Percentiles rank a stretch among this genome's conserved stretches.
Conservation (phyloP, 2,888 invertebrate genomes). For the Dolomedes plantarius region DNA sequence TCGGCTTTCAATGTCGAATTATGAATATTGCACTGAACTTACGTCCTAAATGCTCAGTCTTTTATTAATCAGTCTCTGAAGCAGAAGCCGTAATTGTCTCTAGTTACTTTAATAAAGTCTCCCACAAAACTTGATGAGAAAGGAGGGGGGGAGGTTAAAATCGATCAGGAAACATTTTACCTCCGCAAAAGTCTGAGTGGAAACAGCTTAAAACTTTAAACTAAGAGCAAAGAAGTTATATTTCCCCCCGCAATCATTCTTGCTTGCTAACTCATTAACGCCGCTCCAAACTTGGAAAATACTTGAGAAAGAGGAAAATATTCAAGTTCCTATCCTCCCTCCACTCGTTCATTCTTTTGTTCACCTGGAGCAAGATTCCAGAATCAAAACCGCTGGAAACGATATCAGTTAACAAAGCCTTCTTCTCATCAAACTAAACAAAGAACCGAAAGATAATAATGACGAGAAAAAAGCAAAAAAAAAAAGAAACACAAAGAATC, state of each 20-base stretch:
- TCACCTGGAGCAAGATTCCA: conserved; percentile 30
- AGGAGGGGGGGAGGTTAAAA: background rate
- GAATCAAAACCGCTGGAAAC: conserved; percentile 26
- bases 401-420: conserved; percentile 56
- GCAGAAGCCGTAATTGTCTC: background rate
- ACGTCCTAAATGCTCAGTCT: too few species aligned
- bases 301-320: background rate
- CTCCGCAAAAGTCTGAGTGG: background rate
- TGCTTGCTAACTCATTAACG: background rate
- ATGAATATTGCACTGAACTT: too few species aligned
- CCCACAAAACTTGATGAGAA: background rate
- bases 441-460: conserved; percentile 1
- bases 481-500: conserved; percentile 15
- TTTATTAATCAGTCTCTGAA: too few species aligned
- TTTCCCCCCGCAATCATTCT: background rate
- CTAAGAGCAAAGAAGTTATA: background rate
- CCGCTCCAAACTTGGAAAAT: background rate
- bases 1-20: too few species aligned
- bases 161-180: background rate
- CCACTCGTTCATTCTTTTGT: too few species aligned
- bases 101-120: background rate
- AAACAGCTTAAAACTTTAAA: background rate
- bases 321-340: background rate
- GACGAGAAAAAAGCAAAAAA: background rate
- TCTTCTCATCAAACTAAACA: conserved; percentile 43